Conservation (phyloP, 2,797 vertebrate genomes). For the Ctenosaura bakeri region DNA sequence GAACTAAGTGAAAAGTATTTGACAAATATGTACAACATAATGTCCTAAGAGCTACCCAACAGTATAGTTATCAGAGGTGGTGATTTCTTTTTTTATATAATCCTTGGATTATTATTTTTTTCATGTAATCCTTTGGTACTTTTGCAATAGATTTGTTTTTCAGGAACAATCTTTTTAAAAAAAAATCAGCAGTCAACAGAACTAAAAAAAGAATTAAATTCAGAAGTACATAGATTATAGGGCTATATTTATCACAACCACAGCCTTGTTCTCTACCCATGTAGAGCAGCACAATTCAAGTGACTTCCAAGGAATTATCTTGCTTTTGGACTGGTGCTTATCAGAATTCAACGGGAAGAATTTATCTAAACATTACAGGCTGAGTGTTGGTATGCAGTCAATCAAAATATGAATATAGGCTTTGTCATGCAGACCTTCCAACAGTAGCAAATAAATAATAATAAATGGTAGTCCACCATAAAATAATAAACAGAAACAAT, state of each 20-base stretch:
- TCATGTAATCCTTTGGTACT: constrained; percentile 11
- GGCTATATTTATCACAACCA: constrained; percentile 33
- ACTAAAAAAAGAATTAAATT: constrained; percentile 32
- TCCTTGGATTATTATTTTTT: background rate
- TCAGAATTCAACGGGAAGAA: constrained; percentile 34
- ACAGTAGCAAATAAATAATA: constrained; percentile 12
- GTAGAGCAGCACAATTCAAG: constrained; percentile 6
- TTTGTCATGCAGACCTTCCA: background rate
- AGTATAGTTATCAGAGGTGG: background rate
- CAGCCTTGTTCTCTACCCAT: background rate
- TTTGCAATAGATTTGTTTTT: constrained; percentile 21
- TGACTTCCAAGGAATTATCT: constrained; percentile 31
- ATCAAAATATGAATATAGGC: constrained; percentile 35
- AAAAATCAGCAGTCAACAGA: background rate
- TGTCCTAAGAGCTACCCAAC: background rate
- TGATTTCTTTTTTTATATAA: constrained; percentile 17
- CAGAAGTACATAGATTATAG: constrained; percentile 33
- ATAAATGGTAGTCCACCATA: background rate
- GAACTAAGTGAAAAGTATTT: background rate
- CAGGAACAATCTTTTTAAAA: constrained; percentile 4
- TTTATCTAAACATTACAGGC: constrained; percentile 49
- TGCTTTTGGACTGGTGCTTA: constrained; percentile 33
- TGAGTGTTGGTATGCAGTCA: constrained; percentile 10
- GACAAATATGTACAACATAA: background rate
- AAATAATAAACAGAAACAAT: constrained; percentile 18